Evolutionary conservation across 2,888 invertebrate genomes (phyloP).

Genomic region (Xestia rhomboidea): DNA sequence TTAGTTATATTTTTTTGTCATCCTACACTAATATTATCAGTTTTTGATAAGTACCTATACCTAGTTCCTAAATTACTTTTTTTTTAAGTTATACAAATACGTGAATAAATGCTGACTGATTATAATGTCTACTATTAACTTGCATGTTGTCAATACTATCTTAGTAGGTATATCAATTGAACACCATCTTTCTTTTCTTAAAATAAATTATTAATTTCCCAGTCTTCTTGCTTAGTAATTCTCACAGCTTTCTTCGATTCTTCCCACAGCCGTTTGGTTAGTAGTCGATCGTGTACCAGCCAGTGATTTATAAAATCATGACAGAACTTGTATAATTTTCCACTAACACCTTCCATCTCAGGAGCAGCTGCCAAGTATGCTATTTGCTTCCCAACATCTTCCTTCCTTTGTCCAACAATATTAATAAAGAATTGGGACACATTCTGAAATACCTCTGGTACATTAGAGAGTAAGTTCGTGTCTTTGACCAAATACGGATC

Average conservation of each 20-base stretch:
- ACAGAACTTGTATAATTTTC: conserved; percentile 83
- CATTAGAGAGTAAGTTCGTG: conserved; percentile 78
- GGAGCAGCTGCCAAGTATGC: conserved; percentile 80
- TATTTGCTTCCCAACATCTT: conserved; percentile 81
- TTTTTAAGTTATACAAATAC: not conserved
- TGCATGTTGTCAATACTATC: not conserved
- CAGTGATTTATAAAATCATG: conserved; percentile 79
- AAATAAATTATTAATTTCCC: conserved; percentile 69
- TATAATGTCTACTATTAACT: conserved; percentile 11
- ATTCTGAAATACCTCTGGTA: conserved; percentile 70
- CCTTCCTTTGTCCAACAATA: conserved; percentile 80
- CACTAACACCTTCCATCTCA: conserved; percentile 75
- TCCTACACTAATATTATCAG: not conserved
- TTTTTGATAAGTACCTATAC: not conserved
- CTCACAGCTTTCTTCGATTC: conserved; percentile 80
- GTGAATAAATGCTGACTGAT: conserved; percentile 24
- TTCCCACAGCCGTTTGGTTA: conserved; percentile 80
- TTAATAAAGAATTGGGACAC: conserved; percentile 76
- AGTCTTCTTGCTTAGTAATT: conserved; percentile 78
- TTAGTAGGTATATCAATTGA: not conserved
- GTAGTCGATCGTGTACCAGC: conserved; percentile 72
- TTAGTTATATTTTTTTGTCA: not conserved
- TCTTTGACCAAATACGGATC: conserved; percentile 88
- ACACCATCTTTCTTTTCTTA: not conserved
- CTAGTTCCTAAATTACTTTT: not conserved